Evolutionary conservation across 2,113 vertebrate genomes (phyloP).

Genomic region (Notothenia rossii): DNA sequence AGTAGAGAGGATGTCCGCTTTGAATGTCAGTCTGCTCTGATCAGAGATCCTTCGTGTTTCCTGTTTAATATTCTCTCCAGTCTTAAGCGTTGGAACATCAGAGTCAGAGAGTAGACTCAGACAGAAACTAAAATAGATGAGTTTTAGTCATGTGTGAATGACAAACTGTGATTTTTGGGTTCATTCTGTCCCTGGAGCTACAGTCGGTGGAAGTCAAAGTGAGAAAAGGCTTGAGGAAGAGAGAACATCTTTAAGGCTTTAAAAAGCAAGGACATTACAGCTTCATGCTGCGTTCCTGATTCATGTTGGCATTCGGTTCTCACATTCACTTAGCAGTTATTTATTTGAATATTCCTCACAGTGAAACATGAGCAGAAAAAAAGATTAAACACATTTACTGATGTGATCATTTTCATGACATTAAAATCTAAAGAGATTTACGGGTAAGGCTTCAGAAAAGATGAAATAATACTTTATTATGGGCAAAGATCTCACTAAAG

Average conservation of each 20-base stretch:
- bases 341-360: slow-evolving; percentile 33
- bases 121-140: slow-evolving; percentile 19
- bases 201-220: background rate
- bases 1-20: slow-evolving; percentile 17
- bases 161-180: slow-evolving; percentile 16
- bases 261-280: background rate
- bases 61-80: slow-evolving; percentile 21
- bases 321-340: slow-evolving; percentile 31
- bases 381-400: background rate
- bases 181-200: slow-evolving; percentile 27
- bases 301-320: slow-evolving; percentile 14
- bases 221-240: slow-evolving; percentile 17
- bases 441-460: background rate
- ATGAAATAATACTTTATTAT: too few relatives aligned
- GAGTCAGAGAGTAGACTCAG: background rate
- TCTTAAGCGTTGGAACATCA: background rate
- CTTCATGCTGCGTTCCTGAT: background rate
- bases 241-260: background rate
- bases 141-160: background rate
- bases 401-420: background rate
- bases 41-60: slow-evolving; percentile 25
- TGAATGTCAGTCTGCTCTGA: background rate
- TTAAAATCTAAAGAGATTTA: background rate
- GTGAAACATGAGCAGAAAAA: slow-evolving; percentile 2
- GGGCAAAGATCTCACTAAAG: too few relatives aligned